Conservation (phyloP, 2,888 invertebrate species). For the Phengaris arion region DNA sequence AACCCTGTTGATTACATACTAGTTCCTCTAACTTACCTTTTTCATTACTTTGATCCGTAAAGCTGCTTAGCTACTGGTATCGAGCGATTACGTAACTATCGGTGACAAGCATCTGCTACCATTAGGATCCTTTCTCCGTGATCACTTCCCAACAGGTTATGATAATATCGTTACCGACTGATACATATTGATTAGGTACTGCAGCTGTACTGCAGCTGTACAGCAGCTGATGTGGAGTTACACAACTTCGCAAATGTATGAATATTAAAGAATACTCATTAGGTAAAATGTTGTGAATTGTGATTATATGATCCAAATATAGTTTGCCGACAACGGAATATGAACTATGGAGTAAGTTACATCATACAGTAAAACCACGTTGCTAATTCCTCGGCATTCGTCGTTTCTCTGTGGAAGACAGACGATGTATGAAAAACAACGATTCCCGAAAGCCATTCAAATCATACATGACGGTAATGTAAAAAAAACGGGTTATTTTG, state of each 20-base stretch:
- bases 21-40: no score
- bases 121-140: background rate
- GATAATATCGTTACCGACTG: background rate
- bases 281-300: background rate
- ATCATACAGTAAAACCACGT: no score
- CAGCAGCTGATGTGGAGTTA: background rate
- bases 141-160: background rate
- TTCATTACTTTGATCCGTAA: background rate
- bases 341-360: no score
- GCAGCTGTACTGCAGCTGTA: background rate
- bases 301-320: background rate
- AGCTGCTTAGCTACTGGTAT: background rate
- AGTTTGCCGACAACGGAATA: background rate
- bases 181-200: background rate
- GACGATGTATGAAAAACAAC: no score
- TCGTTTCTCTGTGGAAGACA: no score
- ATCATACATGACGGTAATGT: no score
- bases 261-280: background rate
- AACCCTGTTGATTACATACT: no score
- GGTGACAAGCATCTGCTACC: background rate
- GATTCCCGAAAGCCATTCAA: no score
- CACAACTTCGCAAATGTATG: slow-evolving; percentile 2
- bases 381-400: no score
- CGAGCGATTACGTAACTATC: background rate
- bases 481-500: no score